Conservation (phyloP, 2,888 invertebrate species). For the Tenthredo distinguenda region DNA sequence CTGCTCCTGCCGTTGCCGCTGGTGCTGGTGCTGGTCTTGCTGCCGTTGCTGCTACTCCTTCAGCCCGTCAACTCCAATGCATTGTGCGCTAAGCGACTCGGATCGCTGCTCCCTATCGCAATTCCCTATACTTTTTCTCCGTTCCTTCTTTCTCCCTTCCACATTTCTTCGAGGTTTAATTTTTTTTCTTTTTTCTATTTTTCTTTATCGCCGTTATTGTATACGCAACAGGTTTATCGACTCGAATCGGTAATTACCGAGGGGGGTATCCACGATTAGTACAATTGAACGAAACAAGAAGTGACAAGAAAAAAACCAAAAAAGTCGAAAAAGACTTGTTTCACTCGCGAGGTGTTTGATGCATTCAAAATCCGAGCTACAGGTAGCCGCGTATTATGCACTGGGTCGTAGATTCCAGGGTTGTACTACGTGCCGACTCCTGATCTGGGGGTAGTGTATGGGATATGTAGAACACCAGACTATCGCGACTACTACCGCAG, state of each 20-base stretch:
- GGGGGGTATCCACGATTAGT: background rate
- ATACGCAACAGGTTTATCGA: slow-evolving; percentile 67
- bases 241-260: slow-evolving; percentile 61
- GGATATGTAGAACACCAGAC: slow-evolving; percentile 16
- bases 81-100: slow-evolving; percentile 71
- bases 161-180: background rate
- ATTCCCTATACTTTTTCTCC: background rate
- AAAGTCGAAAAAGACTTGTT: slow-evolving; percentile 28
- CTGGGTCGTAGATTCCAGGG: slow-evolving; percentile 63
- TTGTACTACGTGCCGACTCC: slow-evolving; percentile 37
- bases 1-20: slow-evolving; percentile 57
- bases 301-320: background rate
- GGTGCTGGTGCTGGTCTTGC: slow-evolving; percentile 15
- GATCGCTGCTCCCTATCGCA: slow-evolving; percentile 32
- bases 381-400: slow-evolving; percentile 73
- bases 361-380: slow-evolving; percentile 76
- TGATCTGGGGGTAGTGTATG: slow-evolving; percentile 29
- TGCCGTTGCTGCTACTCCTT: slow-evolving; percentile 42
- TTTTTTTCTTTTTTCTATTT: background rate
- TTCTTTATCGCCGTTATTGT: background rate
- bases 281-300: background rate
- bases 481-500: slow-evolving; percentile 11
- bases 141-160: background rate
- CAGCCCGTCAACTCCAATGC: slow-evolving; percentile 61
- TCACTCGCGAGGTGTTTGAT: slow-evolving; percentile 67